phyloP scores from a whole-genome alignment of 1,140 invertebrate genomes.

The Wiebesia pumilae region DNA sequence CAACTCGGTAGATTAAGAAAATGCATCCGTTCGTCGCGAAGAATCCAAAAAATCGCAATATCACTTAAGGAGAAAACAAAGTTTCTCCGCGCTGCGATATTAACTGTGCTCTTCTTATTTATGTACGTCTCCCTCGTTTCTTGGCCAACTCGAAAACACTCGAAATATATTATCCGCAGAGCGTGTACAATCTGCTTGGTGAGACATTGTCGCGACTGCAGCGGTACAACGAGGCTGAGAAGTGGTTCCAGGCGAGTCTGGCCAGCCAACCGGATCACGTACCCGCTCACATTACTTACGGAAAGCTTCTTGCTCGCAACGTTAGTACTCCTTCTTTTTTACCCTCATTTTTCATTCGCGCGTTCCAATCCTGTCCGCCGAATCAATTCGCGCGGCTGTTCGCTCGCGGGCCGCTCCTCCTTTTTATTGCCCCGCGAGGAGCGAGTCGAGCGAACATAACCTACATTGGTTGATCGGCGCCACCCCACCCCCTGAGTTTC shows the following conservation, averaged over 20 bases:
- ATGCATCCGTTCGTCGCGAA: neutral
- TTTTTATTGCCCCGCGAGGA: too few relatives aligned
- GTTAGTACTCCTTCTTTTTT: slow-evolving; percentile 78
- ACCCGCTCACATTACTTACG: slow-evolving; percentile 92
- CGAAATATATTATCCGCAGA: slow-evolving; percentile 73
- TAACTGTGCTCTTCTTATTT: neutral
- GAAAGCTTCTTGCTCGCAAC: slow-evolving; percentile 91
- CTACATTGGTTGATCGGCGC: too few relatives aligned
- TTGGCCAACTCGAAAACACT: slow-evolving; percentile 18
- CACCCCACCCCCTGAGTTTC: neutral
- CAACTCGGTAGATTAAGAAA: slow-evolving; percentile 11
- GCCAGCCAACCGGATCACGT: slow-evolving; percentile 89
- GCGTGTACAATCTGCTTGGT: slow-evolving; percentile 89
- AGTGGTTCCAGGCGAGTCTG: slow-evolving; percentile 88
- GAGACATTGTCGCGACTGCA: slow-evolving; percentile 89
- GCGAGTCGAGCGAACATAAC: too few relatives aligned
- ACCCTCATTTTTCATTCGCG: neutral
- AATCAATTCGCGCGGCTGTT: too few relatives aligned
- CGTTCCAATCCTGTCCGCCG: neutral
- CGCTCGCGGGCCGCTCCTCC: too few relatives aligned
- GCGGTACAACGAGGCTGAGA: slow-evolving; percentile 86
- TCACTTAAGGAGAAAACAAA: slow-evolving; percentile 21
- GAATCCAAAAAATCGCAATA: neutral
- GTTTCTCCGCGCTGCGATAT: neutral
- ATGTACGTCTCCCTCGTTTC: neutral